These are phyloP conservation scores for Lycodopsis pacificus DNA, from an alignment of 2,797 vertebrate genomes.

Conservation along the genomic window DNA sequence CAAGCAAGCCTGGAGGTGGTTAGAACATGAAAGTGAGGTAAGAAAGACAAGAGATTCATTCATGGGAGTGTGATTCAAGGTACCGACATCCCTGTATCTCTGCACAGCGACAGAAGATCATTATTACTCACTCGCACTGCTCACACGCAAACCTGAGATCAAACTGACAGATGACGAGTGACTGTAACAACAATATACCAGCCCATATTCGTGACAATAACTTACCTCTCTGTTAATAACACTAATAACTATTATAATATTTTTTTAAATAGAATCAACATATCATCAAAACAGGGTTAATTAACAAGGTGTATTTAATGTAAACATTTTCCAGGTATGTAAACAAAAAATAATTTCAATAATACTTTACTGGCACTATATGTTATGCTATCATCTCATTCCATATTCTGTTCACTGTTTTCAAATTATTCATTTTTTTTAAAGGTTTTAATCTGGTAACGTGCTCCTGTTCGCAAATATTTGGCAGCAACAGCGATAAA, in stretches of 20 bases:
- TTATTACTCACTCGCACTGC: conserved; percentile 80
- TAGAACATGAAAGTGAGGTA: conserved; percentile 83
- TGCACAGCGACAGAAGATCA: conserved; percentile 79
- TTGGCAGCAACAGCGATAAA: conserved; percentile 14
- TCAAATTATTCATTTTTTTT: not conserved
- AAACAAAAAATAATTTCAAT: not conserved
- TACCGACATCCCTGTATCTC: conserved; percentile 79
- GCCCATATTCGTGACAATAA: conserved; percentile 24
- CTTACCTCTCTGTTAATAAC: not conserved
- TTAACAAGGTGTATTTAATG: not conserved
- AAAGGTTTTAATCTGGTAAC: not conserved
- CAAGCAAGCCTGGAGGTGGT: conserved; percentile 84
- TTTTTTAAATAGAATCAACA: not conserved
- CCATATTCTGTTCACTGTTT: not conserved
- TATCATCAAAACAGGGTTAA: not conserved
- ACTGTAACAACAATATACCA: conserved; percentile 32
- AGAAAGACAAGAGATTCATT: conserved; percentile 85
- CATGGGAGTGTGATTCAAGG: conserved; percentile 83
- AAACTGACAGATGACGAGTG: conserved; percentile 59
- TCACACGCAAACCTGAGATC: conserved; percentile 79
- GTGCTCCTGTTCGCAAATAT: not conserved
- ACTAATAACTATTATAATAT: not conserved
- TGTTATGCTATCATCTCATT: not conserved
- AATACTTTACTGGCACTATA: not conserved
- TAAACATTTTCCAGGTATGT: not conserved